A percentile compares a stretch with the other conserved stretches of the same genome.
Evolutionary conservation across 2,888 invertebrate genomes (phyloP).

Genomic region (Cylindroiulus punctatus): DNA sequence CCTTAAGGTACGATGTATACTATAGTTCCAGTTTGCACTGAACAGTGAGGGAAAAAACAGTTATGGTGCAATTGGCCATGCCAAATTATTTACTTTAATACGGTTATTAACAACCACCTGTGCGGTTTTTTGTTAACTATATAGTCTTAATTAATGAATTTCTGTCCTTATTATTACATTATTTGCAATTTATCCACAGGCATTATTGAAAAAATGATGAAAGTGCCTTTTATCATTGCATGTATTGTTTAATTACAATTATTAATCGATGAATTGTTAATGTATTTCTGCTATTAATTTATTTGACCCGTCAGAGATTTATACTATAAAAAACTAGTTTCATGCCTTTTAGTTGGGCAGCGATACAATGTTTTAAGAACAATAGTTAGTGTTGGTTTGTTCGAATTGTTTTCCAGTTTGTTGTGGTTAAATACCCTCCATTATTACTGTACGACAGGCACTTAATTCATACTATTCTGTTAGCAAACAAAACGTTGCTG

Average conservation of each 20-base stretch:
- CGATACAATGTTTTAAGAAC: not conserved
- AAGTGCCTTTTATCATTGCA: not conserved
- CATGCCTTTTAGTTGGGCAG: not conserved
- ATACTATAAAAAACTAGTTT: not conserved
- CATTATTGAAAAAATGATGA: not conserved
- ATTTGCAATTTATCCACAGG: not conserved
- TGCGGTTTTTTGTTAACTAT: not conserved
- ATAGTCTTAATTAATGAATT: not conserved
- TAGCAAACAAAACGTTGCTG: too few species aligned
- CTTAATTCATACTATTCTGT: too few species aligned
- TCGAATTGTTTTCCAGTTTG: too few species aligned
- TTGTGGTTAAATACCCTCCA: too few species aligned
- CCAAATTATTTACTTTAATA: constrained; percentile 20
- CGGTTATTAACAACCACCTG: constrained; percentile 1
- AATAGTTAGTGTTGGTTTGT: not conserved
- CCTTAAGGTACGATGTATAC: not conserved
- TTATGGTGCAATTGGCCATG: constrained; percentile 3
- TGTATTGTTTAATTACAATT: constrained; percentile 17
- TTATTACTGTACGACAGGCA: too few species aligned
- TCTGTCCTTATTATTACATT: not conserved
- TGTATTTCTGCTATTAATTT: not conserved
- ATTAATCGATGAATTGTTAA: constrained; percentile 28
- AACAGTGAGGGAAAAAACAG: not conserved
- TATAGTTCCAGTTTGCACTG: not conserved
- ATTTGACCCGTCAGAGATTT: not conserved